Conservation (phyloP, 2,113 vertebrate genomes). For the Pomatorhinus ruficollis region DNA sequence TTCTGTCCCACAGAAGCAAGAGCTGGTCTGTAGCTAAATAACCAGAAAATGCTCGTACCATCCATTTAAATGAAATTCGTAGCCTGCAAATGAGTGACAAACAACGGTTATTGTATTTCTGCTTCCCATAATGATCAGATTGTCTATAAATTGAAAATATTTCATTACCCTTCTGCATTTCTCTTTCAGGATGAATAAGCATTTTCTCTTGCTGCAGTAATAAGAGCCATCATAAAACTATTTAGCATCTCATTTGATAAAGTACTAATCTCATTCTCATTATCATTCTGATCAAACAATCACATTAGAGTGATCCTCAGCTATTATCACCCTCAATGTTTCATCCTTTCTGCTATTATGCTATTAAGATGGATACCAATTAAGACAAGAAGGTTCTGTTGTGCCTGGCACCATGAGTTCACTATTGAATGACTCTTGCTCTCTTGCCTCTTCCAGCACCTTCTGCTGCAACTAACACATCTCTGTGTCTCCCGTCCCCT, state of each 20-base stretch:
- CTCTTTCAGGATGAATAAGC: not conserved
- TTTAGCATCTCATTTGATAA: not conserved
- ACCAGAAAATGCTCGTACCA: constrained; percentile 96
- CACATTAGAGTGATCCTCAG: not conserved
- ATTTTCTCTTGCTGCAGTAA: not conserved
- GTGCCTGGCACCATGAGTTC: not conserved
- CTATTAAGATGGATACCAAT: not conserved
- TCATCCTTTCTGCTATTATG: not conserved
- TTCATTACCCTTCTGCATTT: not conserved
- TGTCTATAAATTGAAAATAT: not conserved
- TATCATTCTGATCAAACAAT: not conserved
- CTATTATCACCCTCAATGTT: not conserved
- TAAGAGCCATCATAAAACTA: not conserved
- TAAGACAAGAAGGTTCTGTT: not conserved
- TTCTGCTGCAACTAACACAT: not conserved
- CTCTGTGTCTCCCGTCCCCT: not conserved
- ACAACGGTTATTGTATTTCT: not conserved
- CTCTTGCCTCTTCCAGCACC: not conserved
- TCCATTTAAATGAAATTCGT: constrained; percentile 97
- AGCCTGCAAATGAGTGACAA: constrained; percentile 75
- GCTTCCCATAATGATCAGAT: not conserved
- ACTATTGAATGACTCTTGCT: not conserved
- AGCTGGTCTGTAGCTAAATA: constrained; percentile 98
- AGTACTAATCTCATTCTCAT: not conserved
- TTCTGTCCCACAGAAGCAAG: constrained; percentile 94